A percentile compares a stretch with the other conserved stretches of the same genome.
These are phyloP conservation scores for Noctua janthina DNA, from an alignment of 2,888 invertebrate genomes.

Conservation along the genomic window DNA sequence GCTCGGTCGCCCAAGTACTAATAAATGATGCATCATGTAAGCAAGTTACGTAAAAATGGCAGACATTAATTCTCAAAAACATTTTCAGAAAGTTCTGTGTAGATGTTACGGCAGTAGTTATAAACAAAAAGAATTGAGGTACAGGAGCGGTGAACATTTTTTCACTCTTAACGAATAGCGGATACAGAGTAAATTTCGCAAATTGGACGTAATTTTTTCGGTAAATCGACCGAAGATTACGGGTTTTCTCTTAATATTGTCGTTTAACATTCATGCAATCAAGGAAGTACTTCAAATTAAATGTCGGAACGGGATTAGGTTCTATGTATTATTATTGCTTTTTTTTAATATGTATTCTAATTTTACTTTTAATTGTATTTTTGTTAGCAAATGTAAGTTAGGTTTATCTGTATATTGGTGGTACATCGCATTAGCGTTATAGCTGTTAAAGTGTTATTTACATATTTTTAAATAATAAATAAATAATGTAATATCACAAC, in stretches of 20 bases:
- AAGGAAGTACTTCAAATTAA: constrained; percentile 1
- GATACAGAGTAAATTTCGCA: constrained; percentile 36
- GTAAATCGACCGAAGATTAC: constrained; percentile 18
- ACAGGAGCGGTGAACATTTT: constrained; percentile 10
- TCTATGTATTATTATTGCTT: not conserved
- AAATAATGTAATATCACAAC: too few relatives aligned
- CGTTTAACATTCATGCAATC: not conserved
- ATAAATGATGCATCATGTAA: not conserved
- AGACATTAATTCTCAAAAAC: constrained; percentile 4
- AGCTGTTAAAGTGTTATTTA: too few relatives aligned
- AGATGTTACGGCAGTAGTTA: not conserved
- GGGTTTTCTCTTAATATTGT: not conserved
- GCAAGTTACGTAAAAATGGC: not conserved
- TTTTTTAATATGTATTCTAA: not conserved
- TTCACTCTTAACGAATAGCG: constrained; percentile 6
- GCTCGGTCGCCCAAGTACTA: too few relatives aligned
- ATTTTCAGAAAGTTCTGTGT: not conserved
- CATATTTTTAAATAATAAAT: too few relatives aligned
- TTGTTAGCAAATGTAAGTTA: too few relatives aligned
- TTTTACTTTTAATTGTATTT: too few relatives aligned
- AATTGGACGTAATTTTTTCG: constrained; percentile 30
- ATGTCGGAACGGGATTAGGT: not conserved
- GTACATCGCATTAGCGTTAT: too few relatives aligned
- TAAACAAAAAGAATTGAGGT: constrained; percentile 24
- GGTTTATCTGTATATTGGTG: too few relatives aligned